Base-by-base conservation (phyloP, 1,140 invertebrate species). In the Leguminivora glycinivorella region DNA sequence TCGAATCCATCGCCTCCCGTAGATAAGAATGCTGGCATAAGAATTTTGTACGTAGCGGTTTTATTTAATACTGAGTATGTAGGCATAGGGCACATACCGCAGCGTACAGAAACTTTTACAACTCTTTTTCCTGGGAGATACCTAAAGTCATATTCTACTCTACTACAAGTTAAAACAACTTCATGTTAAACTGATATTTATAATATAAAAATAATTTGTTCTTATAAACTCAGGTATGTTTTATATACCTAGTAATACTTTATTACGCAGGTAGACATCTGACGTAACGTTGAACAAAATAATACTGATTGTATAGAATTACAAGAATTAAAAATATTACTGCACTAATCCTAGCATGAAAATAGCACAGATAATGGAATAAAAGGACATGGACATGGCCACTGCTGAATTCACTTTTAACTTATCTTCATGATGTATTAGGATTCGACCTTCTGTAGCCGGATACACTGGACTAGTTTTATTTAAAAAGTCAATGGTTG, bases 81-180 rank as follows among this genome's bases (percentile, higher is more conserved):
- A 0, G 94, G 94, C 6, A 94, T 85, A 26, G 76, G 58, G 76
- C 94, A 95, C 14, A 84, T 73, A 56, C 89, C 91, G 82, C 94
- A 95, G 0, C 92, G 82, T 0, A 88, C 89, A 72, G 89, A 81
- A 5, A 92, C 91, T 19, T 86, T 90, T 0, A 84, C 70, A 4
- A 95, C 91, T 71, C 93, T 87, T 2, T 83, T 82, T 4, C 93
- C 93, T 2, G 84, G 75, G 0, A 75, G 81, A 72, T 88, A 89
- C n/a, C 87, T 83, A 67, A 93, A 91, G 82, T 95, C 88, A 75
- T 93, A 94, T 34, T 85, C 81, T n/a, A 94, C 92, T 71, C 86
- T 91, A 9, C 47, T 52, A 52, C 58, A n/a, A 63, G 29, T 17
- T 29, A 63, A 60, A 34, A 63, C 24, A 63, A 63, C 29, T 63